A percentile compares a stretch with the other conserved stretches of the same genome.
These are phyloP conservation scores for Poecilia latipinna DNA, from an alignment of 2,113 vertebrate species.

Conservation along the genomic window DNA sequence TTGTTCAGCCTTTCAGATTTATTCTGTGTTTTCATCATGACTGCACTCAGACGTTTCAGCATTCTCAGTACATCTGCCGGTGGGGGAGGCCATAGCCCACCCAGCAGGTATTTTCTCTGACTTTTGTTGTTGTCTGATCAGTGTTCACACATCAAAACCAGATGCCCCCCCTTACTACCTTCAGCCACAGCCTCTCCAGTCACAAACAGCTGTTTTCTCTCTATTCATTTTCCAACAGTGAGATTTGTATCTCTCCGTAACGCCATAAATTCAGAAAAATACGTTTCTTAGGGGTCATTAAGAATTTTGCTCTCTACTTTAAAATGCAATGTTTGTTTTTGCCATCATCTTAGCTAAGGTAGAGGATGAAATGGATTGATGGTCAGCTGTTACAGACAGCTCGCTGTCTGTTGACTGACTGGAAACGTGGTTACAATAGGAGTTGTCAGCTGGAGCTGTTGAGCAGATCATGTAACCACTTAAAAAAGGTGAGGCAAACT, in stretches of 20 bases:
- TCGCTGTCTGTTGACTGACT: too few species aligned
- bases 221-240: constrained; percentile 20
- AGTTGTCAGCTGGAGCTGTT: not conserved
- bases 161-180: constrained; percentile 11
- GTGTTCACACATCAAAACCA: constrained; percentile 59
- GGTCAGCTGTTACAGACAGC: too few species aligned
- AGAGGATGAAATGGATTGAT: too few species aligned
- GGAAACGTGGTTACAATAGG: too few species aligned
- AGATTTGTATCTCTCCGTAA: too few species aligned
- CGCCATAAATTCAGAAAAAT: too few species aligned
- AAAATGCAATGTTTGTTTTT: too few species aligned
- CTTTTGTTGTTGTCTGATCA: constrained; percentile 54
- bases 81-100: constrained; percentile 6
- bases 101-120: constrained; percentile 30
- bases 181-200: constrained; percentile 13
- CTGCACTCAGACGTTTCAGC: constrained; percentile 15
- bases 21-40: constrained; percentile 12
- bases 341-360: too few species aligned
- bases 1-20: constrained; percentile 8
- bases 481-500: not conserved
- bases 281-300: too few species aligned
- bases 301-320: too few species aligned
- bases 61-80: constrained; percentile 30
- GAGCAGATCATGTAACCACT: not conserved
- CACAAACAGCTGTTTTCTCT: constrained; percentile 57